A percentile compares a stretch with the other conserved stretches of the same genome.
These are phyloP conservation scores for Syngnathus floridae DNA, from an alignment of 2,113 vertebrate genomes.

Conservation along the genomic window DNA sequence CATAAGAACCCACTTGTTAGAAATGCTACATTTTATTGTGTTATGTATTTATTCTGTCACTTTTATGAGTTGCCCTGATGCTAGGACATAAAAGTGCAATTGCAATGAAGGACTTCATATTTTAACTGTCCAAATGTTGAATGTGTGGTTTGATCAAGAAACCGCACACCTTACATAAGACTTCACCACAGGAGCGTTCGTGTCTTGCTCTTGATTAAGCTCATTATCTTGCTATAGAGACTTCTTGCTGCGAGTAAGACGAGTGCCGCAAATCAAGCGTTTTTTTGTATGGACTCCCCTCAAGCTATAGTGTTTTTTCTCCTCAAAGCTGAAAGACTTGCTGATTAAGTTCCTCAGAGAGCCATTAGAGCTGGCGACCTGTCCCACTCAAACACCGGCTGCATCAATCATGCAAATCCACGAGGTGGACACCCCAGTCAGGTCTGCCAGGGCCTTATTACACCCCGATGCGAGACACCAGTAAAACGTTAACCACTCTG, in stretches of 20 bases:
- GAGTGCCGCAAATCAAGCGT: slow-evolving; percentile 24
- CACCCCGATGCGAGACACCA: slow-evolving; percentile 48
- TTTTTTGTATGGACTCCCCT: slow-evolving; percentile 28
- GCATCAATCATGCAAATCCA: slow-evolving; percentile 73
- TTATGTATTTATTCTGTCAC: slow-evolving; percentile 13
- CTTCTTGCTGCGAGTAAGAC: slow-evolving; percentile 21
- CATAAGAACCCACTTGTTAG: neutral
- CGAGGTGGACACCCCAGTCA: slow-evolving; percentile 41
- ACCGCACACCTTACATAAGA: slow-evolving; percentile 14
- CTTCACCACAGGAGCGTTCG: slow-evolving; percentile 13
- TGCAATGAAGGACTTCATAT: slow-evolving; percentile 3
- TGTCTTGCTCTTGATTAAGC: slow-evolving; percentile 29
- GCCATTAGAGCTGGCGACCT: slow-evolving; percentile 63
- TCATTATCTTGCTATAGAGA: slow-evolving; percentile 36
- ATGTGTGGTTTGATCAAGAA: slow-evolving; percentile 19
- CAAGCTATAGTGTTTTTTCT: slow-evolving; percentile 57
- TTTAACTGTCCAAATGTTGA: slow-evolving; percentile 7
- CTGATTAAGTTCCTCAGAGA: slow-evolving; percentile 67
- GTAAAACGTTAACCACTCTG: slow-evolving; percentile 62
- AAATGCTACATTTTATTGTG: slow-evolving; percentile 2
- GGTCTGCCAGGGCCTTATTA: slow-evolving; percentile 45
- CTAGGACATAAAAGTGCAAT: slow-evolving; percentile 1
- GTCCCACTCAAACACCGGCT: slow-evolving; percentile 51
- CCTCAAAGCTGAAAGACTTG: slow-evolving; percentile 44
- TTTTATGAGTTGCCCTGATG: slow-evolving; percentile 5